Conservation (phyloP, 2,113 vertebrate species). For the Oryzias celebensis region DNA sequence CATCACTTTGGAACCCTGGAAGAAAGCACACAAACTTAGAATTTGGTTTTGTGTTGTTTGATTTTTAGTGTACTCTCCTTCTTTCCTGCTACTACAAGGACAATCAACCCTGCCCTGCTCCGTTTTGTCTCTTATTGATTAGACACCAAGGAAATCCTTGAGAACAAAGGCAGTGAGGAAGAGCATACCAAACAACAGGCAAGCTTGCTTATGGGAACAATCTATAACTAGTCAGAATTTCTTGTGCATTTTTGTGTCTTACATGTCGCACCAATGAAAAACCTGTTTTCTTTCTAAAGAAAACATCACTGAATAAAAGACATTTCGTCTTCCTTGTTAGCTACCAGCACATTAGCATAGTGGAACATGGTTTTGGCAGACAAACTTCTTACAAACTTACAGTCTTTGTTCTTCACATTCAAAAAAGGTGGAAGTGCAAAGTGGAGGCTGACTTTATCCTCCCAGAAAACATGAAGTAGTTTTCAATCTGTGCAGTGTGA, state of each 20-base stretch:
- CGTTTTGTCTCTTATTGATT: constrained; percentile 58
- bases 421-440: too few species aligned
- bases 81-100: constrained; percentile 43
- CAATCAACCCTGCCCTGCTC: constrained; percentile 40
- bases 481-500: too few species aligned
- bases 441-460: too few species aligned
- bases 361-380: too few species aligned
- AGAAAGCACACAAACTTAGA: constrained; percentile 6
- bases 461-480: too few species aligned
- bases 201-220: constrained; percentile 65
- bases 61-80: constrained; percentile 27
- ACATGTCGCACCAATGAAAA: constrained; percentile 8
- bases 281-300: constrained; percentile 8
- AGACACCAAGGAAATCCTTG: constrained; percentile 53
- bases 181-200: constrained; percentile 35
- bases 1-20: constrained; percentile 6
- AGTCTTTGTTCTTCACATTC: too few species aligned
- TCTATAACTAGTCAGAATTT: constrained; percentile 54
- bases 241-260: constrained; percentile 16
- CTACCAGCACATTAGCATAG: background rate
- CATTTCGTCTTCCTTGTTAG: background rate
- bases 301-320: too few species aligned
- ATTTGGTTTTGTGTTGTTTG: constrained; percentile 21
- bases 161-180: constrained; percentile 39
- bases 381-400: too few species aligned